Evolutionary conservation across 1,140 invertebrate genomes (phyloP).

Genomic region (Pectinophora gossypiella): DNA sequence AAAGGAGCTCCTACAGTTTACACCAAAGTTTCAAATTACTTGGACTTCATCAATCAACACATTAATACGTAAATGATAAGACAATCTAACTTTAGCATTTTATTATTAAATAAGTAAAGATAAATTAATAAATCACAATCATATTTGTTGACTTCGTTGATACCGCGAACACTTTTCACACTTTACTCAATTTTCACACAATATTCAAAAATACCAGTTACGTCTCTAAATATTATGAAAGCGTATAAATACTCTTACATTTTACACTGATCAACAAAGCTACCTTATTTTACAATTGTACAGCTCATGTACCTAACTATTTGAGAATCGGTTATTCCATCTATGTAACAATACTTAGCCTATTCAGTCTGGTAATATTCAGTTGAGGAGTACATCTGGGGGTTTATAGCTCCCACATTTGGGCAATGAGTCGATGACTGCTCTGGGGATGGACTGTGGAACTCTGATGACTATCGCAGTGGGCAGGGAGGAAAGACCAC

Average conservation of each 20-base stretch:
- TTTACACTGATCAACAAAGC: too few relatives aligned
- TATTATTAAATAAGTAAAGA: not conserved
- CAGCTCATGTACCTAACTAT: too few relatives aligned
- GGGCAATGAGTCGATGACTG: constrained; percentile 52
- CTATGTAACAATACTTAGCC: not conserved
- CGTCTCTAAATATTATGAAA: too few relatives aligned
- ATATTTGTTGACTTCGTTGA: not conserved
- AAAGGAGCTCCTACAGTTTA: constrained; percentile 82
- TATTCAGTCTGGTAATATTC: constrained; percentile 9
- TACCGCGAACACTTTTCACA: not conserved
- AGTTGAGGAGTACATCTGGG: constrained; percentile 64
- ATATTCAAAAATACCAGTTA: not conserved
- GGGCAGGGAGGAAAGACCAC: constrained; percentile 56
- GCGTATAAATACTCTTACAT: too few relatives aligned
- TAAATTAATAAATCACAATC: not conserved
- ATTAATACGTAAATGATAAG: not conserved
- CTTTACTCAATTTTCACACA: not conserved
- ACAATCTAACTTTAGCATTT: not conserved
- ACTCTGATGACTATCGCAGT: constrained; percentile 61
- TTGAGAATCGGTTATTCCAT: too few relatives aligned
- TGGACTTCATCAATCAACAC: constrained; percentile 59
- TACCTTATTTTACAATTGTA: too few relatives aligned
- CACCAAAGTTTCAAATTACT: constrained; percentile 79
- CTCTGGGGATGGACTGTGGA: constrained; percentile 51
- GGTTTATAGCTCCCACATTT: constrained; percentile 70